Evolutionary conservation across 2,113 vertebrate genomes (phyloP).

Genomic region (Odocoileus hemionus): DNA sequence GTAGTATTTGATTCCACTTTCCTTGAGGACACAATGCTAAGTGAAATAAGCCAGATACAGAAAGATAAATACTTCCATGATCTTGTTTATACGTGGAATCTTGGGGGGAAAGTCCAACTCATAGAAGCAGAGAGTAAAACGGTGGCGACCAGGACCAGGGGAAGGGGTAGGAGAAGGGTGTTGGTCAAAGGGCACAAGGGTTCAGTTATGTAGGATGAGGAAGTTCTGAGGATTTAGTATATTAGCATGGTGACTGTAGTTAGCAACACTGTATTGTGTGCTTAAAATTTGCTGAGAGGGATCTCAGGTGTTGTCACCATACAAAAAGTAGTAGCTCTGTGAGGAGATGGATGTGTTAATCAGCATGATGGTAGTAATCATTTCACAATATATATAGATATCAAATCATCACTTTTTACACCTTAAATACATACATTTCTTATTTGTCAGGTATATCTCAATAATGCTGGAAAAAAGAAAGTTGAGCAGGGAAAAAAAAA

Average conservation of each 20-base stretch:
- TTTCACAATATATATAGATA: not conserved
- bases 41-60: not conserved
- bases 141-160: not conserved
- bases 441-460: not conserved
- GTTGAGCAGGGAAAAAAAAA: not conserved
- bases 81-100: not conserved
- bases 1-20: not conserved
- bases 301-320: not conserved
- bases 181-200: not conserved
- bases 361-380: not conserved
- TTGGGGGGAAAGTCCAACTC: rapidly evolving
- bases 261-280: not conserved
- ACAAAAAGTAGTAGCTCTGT: not conserved
- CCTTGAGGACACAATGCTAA: not conserved
- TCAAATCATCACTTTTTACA: not conserved
- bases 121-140: not conserved
- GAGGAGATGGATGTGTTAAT: no score
- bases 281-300: not conserved
- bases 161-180: no score
- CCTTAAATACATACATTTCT: not conserved
- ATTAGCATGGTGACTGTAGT: no score
- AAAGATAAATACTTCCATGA: not conserved
- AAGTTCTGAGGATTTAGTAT: not conserved
- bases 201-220: rapidly evolving
- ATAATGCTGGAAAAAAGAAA: not conserved